Evolutionary conservation across 2,888 invertebrate genomes (phyloP).

Genomic region (Cephus nigrinus): DNA sequence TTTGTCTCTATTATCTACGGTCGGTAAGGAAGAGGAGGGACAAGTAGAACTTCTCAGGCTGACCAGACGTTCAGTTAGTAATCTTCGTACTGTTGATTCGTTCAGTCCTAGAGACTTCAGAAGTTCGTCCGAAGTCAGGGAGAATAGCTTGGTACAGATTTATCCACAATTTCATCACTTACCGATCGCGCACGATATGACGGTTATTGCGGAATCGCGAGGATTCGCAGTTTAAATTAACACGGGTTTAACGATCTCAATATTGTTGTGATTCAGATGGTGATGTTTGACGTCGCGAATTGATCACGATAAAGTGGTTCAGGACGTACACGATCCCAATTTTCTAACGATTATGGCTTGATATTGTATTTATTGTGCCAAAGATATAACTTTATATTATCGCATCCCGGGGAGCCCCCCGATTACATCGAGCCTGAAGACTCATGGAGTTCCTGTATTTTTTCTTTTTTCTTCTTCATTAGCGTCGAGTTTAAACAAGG

Average conservation of each 20-base stretch:
- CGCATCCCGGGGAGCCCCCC: neutral
- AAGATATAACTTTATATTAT: conserved; percentile 42
- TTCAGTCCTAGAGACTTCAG: neutral
- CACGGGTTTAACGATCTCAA: neutral
- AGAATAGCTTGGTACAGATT: neutral
- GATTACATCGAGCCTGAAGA: neutral
- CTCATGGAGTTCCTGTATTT: neutral
- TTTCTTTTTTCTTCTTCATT: conserved; percentile 35
- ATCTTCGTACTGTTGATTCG: neutral
- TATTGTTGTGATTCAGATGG: neutral
- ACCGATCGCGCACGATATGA: neutral
- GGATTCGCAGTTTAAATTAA: neutral
- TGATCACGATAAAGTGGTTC: neutral
- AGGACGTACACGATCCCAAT: neutral
- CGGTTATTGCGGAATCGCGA: neutral
- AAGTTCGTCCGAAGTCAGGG: too few species aligned
- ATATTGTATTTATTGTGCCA: conserved; percentile 60
- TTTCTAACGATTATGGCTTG: conserved; percentile 32
- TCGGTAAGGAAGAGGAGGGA: neutral
- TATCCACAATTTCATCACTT: neutral
- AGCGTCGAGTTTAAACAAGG: conserved; percentile 20
- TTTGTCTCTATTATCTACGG: neutral
- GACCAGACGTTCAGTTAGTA: neutral
- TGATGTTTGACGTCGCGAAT: neutral
- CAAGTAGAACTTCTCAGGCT: neutral